Evolutionary conservation across 1,140 invertebrate species (phyloP), one percentile per base, ranked within the genome.

Genomic region (Drosophila pectinifera): DNA sequence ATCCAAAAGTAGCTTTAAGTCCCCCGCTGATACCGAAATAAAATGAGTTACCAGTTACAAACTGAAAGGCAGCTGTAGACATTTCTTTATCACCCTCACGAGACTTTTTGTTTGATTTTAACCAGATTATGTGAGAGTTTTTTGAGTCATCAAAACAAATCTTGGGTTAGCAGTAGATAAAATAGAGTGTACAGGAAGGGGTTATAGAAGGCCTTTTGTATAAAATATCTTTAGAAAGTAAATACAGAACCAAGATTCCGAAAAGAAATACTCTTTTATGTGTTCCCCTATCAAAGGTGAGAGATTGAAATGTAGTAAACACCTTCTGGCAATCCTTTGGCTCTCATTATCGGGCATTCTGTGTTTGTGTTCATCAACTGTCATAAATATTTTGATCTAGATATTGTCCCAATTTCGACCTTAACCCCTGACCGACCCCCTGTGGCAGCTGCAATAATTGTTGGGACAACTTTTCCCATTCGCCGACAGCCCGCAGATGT

Each of bases 401-500:
- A 68, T 69, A 36, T 20, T 1, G 38, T n/a, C 42, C 14, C 31
- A 26, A 13, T 45, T n/a, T 10, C 22, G 38, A 70, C 67, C 55
- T 73, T 73, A 20, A 56, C 20, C 59, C 45, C 20, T 46, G 56
- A 43, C 22, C 48, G 46, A 42, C 36, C 34, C 39, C 38, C 48
- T 24, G 20, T n/a, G 61, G 51, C 73, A 67, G 73, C 73, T 76
- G 73, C 41, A 76, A 53, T 67, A 38, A 18, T 58, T 49, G 36
- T 39, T 38, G 20, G 59, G 78, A 36, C 38, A 88, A 85, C 68
- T 85, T 85, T 82, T 88, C 73, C 61, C 83, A 85, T 85, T 76
- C 73, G 59, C 45, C 46, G 49, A 65, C 34, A 55, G 62, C 73
- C 73, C 73, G 70, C 70, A 63, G 69, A 72, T 63, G 39, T 55